Base-by-base conservation (phyloP, 1,140 invertebrate genomes). In the Spodoptera litura region DNA sequence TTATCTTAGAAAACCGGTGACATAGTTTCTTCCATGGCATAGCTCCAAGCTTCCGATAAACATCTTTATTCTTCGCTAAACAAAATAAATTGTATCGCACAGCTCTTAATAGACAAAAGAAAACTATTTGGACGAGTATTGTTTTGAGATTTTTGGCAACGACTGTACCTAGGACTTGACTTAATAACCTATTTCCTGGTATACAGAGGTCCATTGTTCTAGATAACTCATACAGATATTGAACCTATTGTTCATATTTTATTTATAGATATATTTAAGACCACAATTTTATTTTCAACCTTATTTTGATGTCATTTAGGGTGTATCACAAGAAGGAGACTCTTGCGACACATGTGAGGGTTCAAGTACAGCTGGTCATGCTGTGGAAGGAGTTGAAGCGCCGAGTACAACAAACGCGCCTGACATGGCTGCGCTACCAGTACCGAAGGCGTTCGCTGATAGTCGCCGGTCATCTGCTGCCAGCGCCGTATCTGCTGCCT, bases 401-500 rank as follows among this genome's bases (percentile, higher is more conserved):
- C 82, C 79, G 74, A 84, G 80, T 52, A 78, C 62, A 58, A 79
- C 78, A 44, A 83, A 38, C 25, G 81, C 38, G 35, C 83, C 79
- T 77, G 86, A 83, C 38, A 80, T 64, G 73, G 81, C 81, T 20
- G 85, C 76, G 66, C 90, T 97, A 59, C 97, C 97, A 2, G 97
- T 96, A 35, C 97, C 97, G 12, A 96, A 96, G 53, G 97, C 97
- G 85, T 97, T 97, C 89, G 97, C 97, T 5, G 97, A 97, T 79
- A 95, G 96, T 83, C 95, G 97, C 66, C 96, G 96, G 35, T 96
- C 96, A 58, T 96, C 96, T 2, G 96, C 96, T 62, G 95, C 96
- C 11, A 95, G 95, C 20, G 96, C 96, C 12, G 85, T 93, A 13
- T 94, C 93, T 56, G 90, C 90, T 3, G 83, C 90, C n/a, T 91